Percentiles rank a stretch among this genome's conserved stretches.
Evolutionary conservation across 2,888 invertebrate species (phyloP).

Genomic region (Andrena camellia): DNA sequence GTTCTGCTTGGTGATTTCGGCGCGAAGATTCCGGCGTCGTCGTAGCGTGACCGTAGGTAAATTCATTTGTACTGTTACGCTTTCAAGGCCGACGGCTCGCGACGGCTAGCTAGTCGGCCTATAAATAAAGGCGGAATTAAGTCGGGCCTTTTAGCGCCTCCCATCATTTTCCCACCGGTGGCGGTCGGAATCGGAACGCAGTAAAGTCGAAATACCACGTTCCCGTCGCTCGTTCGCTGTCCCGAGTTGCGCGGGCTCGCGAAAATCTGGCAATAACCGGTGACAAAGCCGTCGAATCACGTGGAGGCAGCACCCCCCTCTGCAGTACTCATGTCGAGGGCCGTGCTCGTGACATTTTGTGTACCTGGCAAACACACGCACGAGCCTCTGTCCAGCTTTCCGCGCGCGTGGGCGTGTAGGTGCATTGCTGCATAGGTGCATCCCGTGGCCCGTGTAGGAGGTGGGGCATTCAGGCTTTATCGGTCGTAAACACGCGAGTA

Average conservation of each 20-base stretch:
- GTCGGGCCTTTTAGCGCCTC: neutral
- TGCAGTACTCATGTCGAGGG: slow-evolving; percentile 31
- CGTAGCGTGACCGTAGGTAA: slow-evolving; percentile 54
- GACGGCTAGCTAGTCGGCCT: neutral
- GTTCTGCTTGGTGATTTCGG: slow-evolving; percentile 48
- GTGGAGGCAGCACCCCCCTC: slow-evolving; percentile 1
- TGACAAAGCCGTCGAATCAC: slow-evolving; percentile 46
- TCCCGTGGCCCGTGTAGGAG: slow-evolving; percentile 41
- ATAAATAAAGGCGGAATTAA: neutral
- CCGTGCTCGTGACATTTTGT: slow-evolving; percentile 64
- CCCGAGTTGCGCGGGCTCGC: neutral
- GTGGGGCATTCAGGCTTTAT: slow-evolving; percentile 72
- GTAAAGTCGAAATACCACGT: neutral
- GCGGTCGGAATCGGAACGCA: neutral
- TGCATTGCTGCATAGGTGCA: slow-evolving; percentile 36
- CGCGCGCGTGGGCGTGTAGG: slow-evolving; percentile 22
- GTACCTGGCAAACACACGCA: slow-evolving; percentile 31
- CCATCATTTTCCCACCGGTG: neutral
- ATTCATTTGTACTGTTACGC: slow-evolving; percentile 60
- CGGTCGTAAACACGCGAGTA: slow-evolving; percentile 81
- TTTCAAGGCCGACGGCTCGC: slow-evolving; percentile 57
- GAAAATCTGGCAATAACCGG: slow-evolving; percentile 43
- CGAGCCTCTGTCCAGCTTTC: slow-evolving; percentile 3
- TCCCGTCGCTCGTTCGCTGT: neutral
- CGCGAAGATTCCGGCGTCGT: slow-evolving; percentile 50